Base-by-base conservation (phyloP, 2,888 invertebrate genomes). In the Orthosia cruda region DNA sequence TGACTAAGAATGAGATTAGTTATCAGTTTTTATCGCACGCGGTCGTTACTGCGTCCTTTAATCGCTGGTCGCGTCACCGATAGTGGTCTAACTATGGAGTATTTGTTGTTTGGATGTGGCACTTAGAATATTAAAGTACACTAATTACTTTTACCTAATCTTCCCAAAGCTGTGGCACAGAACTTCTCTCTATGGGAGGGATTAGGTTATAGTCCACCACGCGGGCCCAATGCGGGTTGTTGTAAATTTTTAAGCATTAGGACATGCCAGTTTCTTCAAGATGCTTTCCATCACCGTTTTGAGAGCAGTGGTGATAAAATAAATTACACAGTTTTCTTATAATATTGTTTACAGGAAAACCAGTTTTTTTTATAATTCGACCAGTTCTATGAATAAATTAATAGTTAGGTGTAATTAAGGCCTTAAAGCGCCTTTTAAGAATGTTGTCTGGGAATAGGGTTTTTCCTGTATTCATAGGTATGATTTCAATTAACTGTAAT, bases 1-100 rank as follows among this genome's bases (percentile, higher is more conserved):
- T 91, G 89, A 91, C 91, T 92, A 91, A 92, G 93, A 95, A 92
- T 94, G 93, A 95, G 95, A 96, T 96, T 96, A 91, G 88, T 91
- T 93, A 96, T 96, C 96, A 95, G 92, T 92, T 91, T 93, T 95
- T 96, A 96, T 96, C 96, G 94, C 91, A 87, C 90, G 76, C 88
- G 91, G 94, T 95, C 94, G 95, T 95, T 94, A 94, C 93, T 92
- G 91, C 91, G 95, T 95, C 95, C 96, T 96, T 95, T 95, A 96
- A 96, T 96, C 95, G 92, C 88, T 89, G 91, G 90, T 91, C 93
- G 91, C 94, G 95, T 95, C 95, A 94, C 93, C 94, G 95, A 95
- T 96, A 95, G 91, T 89, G 86, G 74, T 79, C 79, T 83, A 85
- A 84, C 81, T 87, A 40, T 85, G 92, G 92, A 90, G 89, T 90